phyloP scores from a whole-genome alignment of 2,797 vertebrate genomes.

The Enteromius viviparus region DNA sequence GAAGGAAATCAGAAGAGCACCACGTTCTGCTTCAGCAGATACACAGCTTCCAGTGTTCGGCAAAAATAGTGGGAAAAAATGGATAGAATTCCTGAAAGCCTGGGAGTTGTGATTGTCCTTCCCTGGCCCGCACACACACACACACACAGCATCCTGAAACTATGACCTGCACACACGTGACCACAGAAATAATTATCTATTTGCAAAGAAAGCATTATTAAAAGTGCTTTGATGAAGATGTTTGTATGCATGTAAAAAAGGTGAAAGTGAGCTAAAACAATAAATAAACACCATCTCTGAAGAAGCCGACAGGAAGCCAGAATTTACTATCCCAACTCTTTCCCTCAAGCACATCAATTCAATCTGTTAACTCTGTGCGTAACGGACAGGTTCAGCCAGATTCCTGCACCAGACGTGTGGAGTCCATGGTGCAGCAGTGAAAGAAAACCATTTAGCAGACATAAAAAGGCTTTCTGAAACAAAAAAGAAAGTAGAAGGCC shows the following conservation, averaged over 20 bases:
- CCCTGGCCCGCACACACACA: neutral
- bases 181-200: neutral
- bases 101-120: neutral
- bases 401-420: slow-evolving; percentile 11
- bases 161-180: neutral
- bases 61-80: neutral
- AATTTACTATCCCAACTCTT: neutral
- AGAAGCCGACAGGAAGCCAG: neutral
- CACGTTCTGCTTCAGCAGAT: slow-evolving; percentile 1
- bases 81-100: neutral
- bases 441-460: slow-evolving; percentile 25
- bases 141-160: neutral
- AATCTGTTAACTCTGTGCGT: slow-evolving; percentile 24
- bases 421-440: slow-evolving; percentile 39
- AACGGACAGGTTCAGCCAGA: slow-evolving; percentile 23
- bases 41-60: neutral
- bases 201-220: neutral
- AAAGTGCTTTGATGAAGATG: neutral
- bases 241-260: neutral
- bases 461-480: slow-evolving; percentile 35
- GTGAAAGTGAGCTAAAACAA: neutral
- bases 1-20: neutral
- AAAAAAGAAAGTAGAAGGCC: slow-evolving; percentile 32
- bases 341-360: slow-evolving; percentile 5
- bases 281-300: neutral